A percentile compares a stretch with the other conserved stretches of the same genome.
phyloP scores from a whole-genome alignment of 1,140 invertebrate genomes.

The Drosophila mauritiana region DNA sequence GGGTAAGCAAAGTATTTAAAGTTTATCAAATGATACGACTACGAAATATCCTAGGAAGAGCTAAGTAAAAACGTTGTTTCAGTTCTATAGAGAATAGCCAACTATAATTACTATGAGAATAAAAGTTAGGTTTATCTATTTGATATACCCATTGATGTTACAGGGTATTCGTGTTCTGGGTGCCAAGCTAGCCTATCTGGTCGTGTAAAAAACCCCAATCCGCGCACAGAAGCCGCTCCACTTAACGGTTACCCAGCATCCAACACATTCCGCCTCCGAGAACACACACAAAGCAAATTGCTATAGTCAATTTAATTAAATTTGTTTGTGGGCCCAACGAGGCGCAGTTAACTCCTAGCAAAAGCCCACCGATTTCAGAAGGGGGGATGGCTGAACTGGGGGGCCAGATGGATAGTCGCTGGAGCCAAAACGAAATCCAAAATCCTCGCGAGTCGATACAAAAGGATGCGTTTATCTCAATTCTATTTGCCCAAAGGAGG shows the following conservation, averaged over 20 bases:
- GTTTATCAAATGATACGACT: background rate
- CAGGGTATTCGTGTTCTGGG: background rate
- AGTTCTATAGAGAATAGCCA: too few relatives aligned
- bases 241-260: conserved; percentile 48
- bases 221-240: conserved; percentile 39
- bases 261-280: conserved; percentile 50
- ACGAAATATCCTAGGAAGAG: background rate
- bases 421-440: conserved; percentile 36
- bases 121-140: background rate
- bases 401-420: conserved; percentile 4
- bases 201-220: conserved; percentile 36
- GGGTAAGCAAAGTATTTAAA: background rate
- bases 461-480: conserved; percentile 81
- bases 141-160: background rate
- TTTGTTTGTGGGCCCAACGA: conserved; percentile 74
- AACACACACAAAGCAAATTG: conserved; percentile 73
- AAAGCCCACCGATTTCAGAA: conserved; percentile 12
- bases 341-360: conserved; percentile 47
- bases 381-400: background rate
- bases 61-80: too few relatives aligned
- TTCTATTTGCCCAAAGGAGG: conserved; percentile 69
- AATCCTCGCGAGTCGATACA: conserved; percentile 68
- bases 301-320: conserved; percentile 82
- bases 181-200: conserved; percentile 5
- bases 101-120: background rate